Percentiles rank a stretch among this genome's conserved stretches.
phyloP scores from a whole-genome alignment of 2,888 invertebrate genomes.

The Zele albiditarsus region DNA sequence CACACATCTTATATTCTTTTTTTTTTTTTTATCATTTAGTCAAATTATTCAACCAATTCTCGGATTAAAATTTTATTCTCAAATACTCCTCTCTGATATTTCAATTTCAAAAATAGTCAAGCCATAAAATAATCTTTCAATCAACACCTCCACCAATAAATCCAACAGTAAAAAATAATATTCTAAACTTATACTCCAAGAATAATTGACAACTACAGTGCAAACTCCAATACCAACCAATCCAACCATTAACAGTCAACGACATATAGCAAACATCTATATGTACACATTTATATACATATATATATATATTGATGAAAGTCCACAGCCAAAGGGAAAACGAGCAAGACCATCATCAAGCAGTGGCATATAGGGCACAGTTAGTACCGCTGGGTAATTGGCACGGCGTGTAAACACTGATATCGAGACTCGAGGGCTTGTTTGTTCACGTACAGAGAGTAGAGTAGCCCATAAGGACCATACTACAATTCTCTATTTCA shows the following conservation, averaged over 20 bases:
- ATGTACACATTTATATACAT: neutral
- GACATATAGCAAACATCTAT: neutral
- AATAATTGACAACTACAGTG: too few species aligned
- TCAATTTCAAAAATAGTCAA: too few species aligned
- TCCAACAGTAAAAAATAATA: too few species aligned
- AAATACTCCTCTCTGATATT: too few species aligned
- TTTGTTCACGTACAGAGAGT: constrained; percentile 54
- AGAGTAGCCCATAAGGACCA: constrained; percentile 46
- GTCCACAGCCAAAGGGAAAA: constrained; percentile 15
- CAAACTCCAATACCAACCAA: neutral
- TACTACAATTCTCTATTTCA: neutral
- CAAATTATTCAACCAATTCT: too few species aligned
- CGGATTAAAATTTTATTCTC: too few species aligned
- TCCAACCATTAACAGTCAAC: neutral
- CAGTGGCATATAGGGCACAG: constrained; percentile 28
- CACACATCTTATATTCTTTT: too few species aligned
- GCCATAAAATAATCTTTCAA: too few species aligned
- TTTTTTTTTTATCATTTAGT: too few species aligned
- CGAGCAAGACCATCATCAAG: constrained; percentile 9
- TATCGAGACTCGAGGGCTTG: constrained; percentile 59
- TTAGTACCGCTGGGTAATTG: constrained; percentile 66
- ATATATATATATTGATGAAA: neutral
- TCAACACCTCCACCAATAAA: too few species aligned
- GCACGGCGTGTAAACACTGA: constrained; percentile 66
- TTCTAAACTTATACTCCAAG: too few species aligned